Conservation (phyloP, 2,113 vertebrate genomes). For the Chloroceryle aenea region DNA sequence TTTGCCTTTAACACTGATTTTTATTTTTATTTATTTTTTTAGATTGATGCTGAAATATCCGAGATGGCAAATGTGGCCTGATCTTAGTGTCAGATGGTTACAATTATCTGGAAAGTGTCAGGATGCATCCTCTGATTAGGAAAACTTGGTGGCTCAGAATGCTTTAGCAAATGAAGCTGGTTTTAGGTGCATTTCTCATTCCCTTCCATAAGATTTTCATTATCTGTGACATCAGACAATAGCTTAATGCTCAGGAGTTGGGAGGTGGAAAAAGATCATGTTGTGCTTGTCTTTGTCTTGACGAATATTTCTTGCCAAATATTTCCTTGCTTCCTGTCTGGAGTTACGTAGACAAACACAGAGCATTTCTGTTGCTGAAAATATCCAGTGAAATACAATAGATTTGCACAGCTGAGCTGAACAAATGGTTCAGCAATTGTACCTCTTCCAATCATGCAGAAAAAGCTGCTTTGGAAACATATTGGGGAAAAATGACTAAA, state of each 20-base stretch:
- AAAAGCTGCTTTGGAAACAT: neutral
- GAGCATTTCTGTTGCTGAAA: conserved; percentile 6
- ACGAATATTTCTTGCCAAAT: neutral
- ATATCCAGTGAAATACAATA: neutral
- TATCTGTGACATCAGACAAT: neutral
- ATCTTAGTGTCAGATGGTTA: neutral
- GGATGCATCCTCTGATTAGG: neutral
- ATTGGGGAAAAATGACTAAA: conserved; percentile 1
- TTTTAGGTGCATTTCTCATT: too few species aligned
- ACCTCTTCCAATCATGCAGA: neutral
- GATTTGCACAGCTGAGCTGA: neutral
- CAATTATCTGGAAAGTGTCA: neutral
- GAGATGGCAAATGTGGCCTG: too few species aligned
- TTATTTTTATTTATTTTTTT: too few species aligned
- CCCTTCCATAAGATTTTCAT: neutral
- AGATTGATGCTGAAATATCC: neutral
- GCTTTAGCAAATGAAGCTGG: neutral
- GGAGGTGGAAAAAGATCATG: neutral
- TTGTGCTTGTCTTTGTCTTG: neutral
- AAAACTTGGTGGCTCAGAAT: neutral
- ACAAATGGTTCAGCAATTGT: neutral
- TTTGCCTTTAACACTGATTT: neutral
- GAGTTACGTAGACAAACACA: neutral
- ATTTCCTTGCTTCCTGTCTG: neutral
- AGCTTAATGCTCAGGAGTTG: neutral